A percentile compares a stretch with the other conserved stretches of the same genome.
These are phyloP conservation scores for Napeogenes inachia DNA, from an alignment of 2,888 invertebrate species.

Conservation along the genomic window DNA sequence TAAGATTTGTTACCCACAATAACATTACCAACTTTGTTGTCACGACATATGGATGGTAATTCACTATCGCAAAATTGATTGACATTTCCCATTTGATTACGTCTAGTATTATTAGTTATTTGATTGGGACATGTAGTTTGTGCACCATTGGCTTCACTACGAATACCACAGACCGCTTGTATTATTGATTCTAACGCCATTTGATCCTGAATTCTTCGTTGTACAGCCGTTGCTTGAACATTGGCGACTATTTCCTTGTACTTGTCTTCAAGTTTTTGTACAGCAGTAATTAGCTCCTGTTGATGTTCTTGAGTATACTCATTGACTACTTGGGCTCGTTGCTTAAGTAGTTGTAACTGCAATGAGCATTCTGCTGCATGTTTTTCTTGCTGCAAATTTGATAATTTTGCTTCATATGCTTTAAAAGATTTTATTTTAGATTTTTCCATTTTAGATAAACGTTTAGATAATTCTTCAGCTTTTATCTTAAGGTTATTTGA, in stretches of 20 bases:
- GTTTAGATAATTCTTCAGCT: conserved; percentile 52
- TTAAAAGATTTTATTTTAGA: conserved; percentile 50
- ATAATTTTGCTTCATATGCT: conserved; percentile 55
- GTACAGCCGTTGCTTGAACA: conserved; percentile 65
- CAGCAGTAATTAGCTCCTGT: conserved; percentile 47
- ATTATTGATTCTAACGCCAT: conserved; percentile 58
- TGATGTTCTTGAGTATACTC: conserved; percentile 58
- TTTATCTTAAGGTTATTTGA: conserved; percentile 9
- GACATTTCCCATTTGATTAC: conserved; percentile 40
- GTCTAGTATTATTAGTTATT: conserved; percentile 40
- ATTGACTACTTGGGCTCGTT: conserved; percentile 56
- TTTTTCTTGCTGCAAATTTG: conserved; percentile 57
- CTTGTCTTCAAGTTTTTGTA: conserved; percentile 62
- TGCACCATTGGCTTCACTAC: conserved; percentile 34
- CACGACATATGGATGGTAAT: conserved; percentile 42
- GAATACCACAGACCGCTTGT: conserved; percentile 50
- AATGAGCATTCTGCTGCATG: conserved; percentile 59
- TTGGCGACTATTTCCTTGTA: conserved; percentile 67
- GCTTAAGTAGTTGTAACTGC: conserved; percentile 59
- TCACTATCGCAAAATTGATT: conserved; percentile 45
- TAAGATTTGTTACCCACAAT: conserved; percentile 46
- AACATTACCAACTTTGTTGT: conserved; percentile 47
- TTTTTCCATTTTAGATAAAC: conserved; percentile 57
- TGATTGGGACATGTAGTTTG: conserved; percentile 35
- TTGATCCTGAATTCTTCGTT: conserved; percentile 64